A percentile compares a stretch with the other conserved stretches of the same genome.
These are phyloP conservation scores for Cheumatopsyche charites DNA, from an alignment of 1,140 invertebrate species.

Conservation along the genomic window DNA sequence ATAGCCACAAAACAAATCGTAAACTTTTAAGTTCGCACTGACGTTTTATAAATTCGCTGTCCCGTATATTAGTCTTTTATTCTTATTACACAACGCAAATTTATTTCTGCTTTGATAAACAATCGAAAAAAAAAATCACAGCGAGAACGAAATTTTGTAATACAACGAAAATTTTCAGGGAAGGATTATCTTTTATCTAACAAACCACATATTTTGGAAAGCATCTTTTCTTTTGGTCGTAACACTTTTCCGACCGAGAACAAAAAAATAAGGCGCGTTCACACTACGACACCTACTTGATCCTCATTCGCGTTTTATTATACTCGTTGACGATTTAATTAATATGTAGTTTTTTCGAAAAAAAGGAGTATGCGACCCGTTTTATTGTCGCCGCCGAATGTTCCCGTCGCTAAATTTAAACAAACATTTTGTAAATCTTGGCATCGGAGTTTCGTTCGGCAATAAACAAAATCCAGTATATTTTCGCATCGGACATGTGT, in stretches of 20 bases:
- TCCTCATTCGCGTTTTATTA: constrained; percentile 16
- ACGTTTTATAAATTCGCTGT: too few relatives aligned
- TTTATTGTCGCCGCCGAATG: constrained; percentile 32
- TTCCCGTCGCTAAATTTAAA: constrained; percentile 31
- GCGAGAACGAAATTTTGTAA: too few relatives aligned
- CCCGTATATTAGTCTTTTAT: too few relatives aligned
- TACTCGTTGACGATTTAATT: constrained; percentile 26
- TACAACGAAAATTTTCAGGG: too few relatives aligned
- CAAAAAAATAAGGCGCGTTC: neutral
- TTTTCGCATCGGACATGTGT: constrained; percentile 28
- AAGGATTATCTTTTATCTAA: too few relatives aligned
- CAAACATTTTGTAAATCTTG: constrained; percentile 37
- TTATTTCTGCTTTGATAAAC: too few relatives aligned
- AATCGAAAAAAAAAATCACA: too few relatives aligned
- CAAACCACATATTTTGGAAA: too few relatives aligned
- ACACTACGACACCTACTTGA: neutral
- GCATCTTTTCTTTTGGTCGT: too few relatives aligned
- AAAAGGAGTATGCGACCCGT: constrained; percentile 25
- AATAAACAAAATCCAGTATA: constrained; percentile 27
- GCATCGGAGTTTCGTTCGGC: constrained; percentile 21
- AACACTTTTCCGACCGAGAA: neutral
- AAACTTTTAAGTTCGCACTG: too few relatives aligned
- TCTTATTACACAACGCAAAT: too few relatives aligned
- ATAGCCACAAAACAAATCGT: too few relatives aligned
- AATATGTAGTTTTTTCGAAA: constrained; percentile 18